Conservation (phyloP, 2,797 vertebrate genomes). For the Mormyrus hasselquistii region DNA sequence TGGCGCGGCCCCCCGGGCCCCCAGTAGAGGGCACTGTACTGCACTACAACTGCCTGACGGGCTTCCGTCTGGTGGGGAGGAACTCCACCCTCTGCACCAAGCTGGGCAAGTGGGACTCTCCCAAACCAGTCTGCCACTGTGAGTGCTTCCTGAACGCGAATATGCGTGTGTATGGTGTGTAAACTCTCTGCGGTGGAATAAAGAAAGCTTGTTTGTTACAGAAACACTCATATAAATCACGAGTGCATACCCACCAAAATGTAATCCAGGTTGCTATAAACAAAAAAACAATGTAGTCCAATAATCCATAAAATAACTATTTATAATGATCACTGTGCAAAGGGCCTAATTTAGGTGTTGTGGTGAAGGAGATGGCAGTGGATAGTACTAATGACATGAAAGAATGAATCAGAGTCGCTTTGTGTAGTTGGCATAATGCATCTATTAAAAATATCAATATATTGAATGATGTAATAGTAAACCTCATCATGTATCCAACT, state of each 20-base stretch:
- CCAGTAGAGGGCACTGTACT: slow-evolving; percentile 79
- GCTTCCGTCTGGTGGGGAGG: slow-evolving; percentile 79
- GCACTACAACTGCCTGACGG: slow-evolving; percentile 77
- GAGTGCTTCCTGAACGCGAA: slow-evolving; percentile 47
- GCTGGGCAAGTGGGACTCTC: slow-evolving; percentile 79
- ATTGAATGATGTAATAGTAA: neutral
- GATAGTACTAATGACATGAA: neutral
- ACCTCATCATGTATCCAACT: neutral
- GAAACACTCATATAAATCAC: neutral
- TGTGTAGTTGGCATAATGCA: neutral
- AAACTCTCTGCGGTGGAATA: neutral
- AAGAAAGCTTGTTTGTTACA: neutral
- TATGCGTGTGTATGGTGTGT: neutral
- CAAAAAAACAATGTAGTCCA: neutral
- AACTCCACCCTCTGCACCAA: slow-evolving; percentile 81
- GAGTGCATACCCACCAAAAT: neutral
- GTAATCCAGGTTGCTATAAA: neutral
- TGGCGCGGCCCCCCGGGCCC: slow-evolving; percentile 60
- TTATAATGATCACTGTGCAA: neutral
- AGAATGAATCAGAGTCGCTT: neutral
- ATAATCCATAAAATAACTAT: neutral
- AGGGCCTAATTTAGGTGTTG: neutral
- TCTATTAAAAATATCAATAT: slow-evolving; percentile 4
- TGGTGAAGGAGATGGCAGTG: neutral
- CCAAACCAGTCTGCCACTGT: slow-evolving; percentile 84